These are phyloP conservation scores for Oryzias sinensis DNA, from an alignment of 2,797 vertebrate genomes.

Conservation along the genomic window DNA sequence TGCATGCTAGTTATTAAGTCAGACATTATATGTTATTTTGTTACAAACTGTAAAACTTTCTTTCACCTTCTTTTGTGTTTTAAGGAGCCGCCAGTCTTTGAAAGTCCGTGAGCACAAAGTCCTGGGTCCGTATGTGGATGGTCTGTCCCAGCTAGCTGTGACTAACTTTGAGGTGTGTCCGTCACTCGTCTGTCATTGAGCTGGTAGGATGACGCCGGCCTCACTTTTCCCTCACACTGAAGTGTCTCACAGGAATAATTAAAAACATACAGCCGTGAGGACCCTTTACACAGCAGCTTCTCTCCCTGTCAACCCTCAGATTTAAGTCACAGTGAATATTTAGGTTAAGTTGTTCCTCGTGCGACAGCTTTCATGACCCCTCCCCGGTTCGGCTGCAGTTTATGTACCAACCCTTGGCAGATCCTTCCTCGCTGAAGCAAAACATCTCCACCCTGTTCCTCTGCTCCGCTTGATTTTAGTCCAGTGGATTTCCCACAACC, in stretches of 20 bases:
- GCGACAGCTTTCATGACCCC: slow-evolving; percentile 35
- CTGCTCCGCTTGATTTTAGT: slow-evolving; percentile 45
- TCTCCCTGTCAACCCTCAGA: slow-evolving; percentile 9
- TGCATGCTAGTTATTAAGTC: too few relatives aligned
- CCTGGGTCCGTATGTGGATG: slow-evolving; percentile 95
- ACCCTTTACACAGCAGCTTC: slow-evolving; percentile 5
- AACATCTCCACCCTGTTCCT: slow-evolving; percentile 68
- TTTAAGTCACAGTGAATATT: slow-evolving; percentile 24
- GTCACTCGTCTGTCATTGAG: slow-evolving; percentile 17
- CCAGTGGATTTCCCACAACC: slow-evolving; percentile 39
- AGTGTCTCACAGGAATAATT: slow-evolving; percentile 10
- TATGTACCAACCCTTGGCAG: slow-evolving; percentile 59
- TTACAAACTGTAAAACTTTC: too few relatives aligned
- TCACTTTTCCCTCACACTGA: slow-evolving; percentile 10
- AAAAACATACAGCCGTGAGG: neutral
- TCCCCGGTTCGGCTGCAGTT: slow-evolving; percentile 41
- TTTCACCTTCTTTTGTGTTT: slow-evolving; percentile 18
- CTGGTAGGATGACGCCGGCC: neutral
- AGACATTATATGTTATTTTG: too few relatives aligned
- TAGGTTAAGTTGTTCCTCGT: slow-evolving; percentile 21
- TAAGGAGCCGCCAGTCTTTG: slow-evolving; percentile 92
- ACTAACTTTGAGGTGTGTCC: slow-evolving; percentile 90
- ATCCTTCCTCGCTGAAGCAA: slow-evolving; percentile 62
- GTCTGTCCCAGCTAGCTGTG: slow-evolving; percentile 95
- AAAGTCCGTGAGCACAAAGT: slow-evolving; percentile 98